Evolutionary conservation across 2,797 vertebrate genomes (phyloP), one percentile per base, ranked within the genome.

Genomic region (Urosaurus nigricauda): DNA sequence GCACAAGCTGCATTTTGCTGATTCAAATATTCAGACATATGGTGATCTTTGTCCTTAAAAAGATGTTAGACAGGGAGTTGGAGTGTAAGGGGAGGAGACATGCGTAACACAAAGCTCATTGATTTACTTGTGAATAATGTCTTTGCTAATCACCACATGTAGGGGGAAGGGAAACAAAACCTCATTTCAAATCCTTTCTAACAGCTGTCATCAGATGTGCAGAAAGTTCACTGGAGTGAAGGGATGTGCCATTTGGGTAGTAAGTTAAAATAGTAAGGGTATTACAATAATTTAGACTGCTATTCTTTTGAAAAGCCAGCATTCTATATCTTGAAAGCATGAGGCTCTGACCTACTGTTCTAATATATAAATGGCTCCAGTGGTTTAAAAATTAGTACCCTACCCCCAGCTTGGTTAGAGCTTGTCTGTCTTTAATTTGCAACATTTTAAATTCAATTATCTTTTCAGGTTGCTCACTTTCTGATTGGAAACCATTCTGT

Each of bases 361-460:
- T 12, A 80, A 87, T 19, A 79, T 19, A 79, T 53, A 40, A 53
- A 51, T 86, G 32, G n/a, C 37, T 70, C 63, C 47, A 70, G 2
- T 21, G 16, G 65, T 79, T 79, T 86, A 7, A 35, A 78, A 53
- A 77, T 47, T 56, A 68, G 13, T 21, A 37, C 17, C 24, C 26
- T 7, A 1, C 7, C 63, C 63, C 8, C 26, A 4, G 6, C 63
- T 26, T 0, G 2, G 43, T n/a, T 86, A 70, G 60, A 86, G 24
- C 19, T 79, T 68, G 40, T 43, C 32, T 79, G 47, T 56, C 63
- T 70, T 51, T 5, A 16, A 68, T 86, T 79, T 79, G 43, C 74
- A 79, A 29, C 13, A n/a, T 29, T 79, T 79, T 79, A 53, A 29
- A 86, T 86, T 40, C 79, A 79, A 68, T 86, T 68, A 65, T 68